Evolutionary conservation across 2,888 invertebrate genomes (phyloP).

Genomic region (Luperina nickerlii): DNA sequence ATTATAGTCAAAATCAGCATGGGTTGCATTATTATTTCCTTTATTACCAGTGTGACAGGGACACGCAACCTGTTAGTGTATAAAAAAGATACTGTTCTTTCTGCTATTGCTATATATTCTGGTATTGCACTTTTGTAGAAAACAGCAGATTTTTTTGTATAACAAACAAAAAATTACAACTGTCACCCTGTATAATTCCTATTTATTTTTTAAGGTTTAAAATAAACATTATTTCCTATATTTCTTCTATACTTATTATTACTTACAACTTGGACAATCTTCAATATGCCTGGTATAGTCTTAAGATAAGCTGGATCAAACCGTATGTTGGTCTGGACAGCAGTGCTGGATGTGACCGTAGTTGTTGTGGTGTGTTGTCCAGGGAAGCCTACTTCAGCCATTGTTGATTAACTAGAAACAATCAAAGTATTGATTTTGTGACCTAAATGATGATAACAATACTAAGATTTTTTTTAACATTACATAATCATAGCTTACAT

Average conservation of each 20-base stretch:
- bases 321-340: constrained; percentile 93
- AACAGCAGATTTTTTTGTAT: too few relatives aligned
- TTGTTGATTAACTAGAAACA: constrained; percentile 69
- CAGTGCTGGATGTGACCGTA: constrained; percentile 92
- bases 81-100: too few relatives aligned
- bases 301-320: constrained; percentile 93
- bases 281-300: constrained; percentile 94
- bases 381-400: constrained; percentile 93
- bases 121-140: too few relatives aligned
- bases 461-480: background rate
- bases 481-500: background rate
- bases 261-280: constrained; percentile 94
- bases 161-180: too few relatives aligned
- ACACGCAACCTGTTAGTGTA: too few relatives aligned
- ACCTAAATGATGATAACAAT: background rate
- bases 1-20: too few relatives aligned
- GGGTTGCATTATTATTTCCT: background rate
- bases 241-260: background rate
- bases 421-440: background rate
- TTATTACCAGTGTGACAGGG: background rate
- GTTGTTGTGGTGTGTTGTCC: constrained; percentile 94
- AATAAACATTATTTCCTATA: background rate
- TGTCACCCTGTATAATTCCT: too few relatives aligned
- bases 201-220: background rate
- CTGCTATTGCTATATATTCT: too few relatives aligned